Base-by-base conservation (phyloP, 2,113 vertebrate genomes). In the Chlamydotis undulata region DNA sequence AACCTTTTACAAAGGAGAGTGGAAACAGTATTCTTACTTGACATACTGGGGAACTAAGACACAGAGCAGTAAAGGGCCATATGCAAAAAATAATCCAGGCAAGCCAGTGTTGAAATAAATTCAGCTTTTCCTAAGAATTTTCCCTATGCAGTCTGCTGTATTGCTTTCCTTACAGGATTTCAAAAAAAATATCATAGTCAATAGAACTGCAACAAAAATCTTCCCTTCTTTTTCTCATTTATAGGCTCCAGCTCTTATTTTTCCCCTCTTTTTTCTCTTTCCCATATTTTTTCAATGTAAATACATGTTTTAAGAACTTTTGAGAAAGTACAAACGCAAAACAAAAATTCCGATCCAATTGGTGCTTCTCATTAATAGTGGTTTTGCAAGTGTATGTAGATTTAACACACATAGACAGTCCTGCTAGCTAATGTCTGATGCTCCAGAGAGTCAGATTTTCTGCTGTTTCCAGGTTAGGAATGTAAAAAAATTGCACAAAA, bases 401-500 rank as follows among this genome's bases (percentile, higher is more conserved):
- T 79, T 79, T 88, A 88, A 71, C 35, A 73, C 1, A 2, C 10
- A 31, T 19, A 63, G 68, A 77, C 24, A 63, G 31, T n/a, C 64
- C 19, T 65, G 39, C 9, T 65, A 80, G 22, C 5, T 70, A 35
- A 88, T 6, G 19, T 65, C 63, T 86, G 41, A 49, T 83, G 41
- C 26, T 88, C 28, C 79, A 74, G 50, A 83, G 37, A 86, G 90
- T 93, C 68, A 94, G 68, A 93, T 93, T 86, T 94, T 70, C 60
- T 92, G 68, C 71, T 47, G n/a, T 83, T 81, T 23, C 31, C 10
- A n/a, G 61, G 71, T 63, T 89, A 59, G 28, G 41, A 89, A 74
- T 86, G 55, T 50, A 90, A 94, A 85, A 61, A 90, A 93, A 92
- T 74, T 74, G 63, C 43, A 77, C 19, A 24, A 89, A 97, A 96